These are phyloP conservation scores for Pelosia muscerda DNA, from an alignment of 2,888 invertebrate genomes.

Conservation along the genomic window DNA sequence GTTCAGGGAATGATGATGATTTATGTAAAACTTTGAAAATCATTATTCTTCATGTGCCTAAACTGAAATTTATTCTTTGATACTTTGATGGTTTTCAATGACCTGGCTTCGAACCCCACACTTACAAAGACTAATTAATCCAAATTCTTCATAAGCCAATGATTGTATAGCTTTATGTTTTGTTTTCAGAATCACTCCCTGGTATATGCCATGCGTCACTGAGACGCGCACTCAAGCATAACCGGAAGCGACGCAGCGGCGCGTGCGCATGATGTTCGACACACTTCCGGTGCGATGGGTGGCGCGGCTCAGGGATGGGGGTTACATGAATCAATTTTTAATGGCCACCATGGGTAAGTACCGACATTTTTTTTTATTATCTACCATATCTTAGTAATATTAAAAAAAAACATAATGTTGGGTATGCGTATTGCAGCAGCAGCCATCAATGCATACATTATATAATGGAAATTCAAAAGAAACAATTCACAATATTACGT, in stretches of 20 bases:
- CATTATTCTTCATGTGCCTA: too few relatives aligned
- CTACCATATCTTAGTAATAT: neutral
- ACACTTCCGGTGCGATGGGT: slow-evolving; percentile 73
- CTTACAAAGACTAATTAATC: too few relatives aligned
- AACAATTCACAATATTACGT: neutral
- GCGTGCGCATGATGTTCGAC: slow-evolving; percentile 67
- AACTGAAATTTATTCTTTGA: too few relatives aligned
- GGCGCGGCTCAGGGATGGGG: slow-evolving; percentile 72
- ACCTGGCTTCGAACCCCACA: too few relatives aligned
- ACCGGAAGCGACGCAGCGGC: slow-evolving; percentile 44
- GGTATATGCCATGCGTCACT: slow-evolving; percentile 56
- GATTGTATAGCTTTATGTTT: neutral
- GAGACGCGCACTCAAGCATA: slow-evolving; percentile 48
- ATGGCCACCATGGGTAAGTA: slow-evolving; percentile 82
- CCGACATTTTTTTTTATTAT: neutral
- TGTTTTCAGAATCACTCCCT: slow-evolving; percentile 37
- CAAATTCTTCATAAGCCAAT: too few relatives aligned
- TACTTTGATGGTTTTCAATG: too few relatives aligned
- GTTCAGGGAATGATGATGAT: too few relatives aligned
- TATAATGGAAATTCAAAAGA: neutral
- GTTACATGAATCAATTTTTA: slow-evolving; percentile 76
- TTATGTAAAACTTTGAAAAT: too few relatives aligned
- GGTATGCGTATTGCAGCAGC: too few relatives aligned
- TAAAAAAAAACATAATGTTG: neutral
- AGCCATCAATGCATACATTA: too few relatives aligned